Conservation (phyloP, 2,797 vertebrate species). For the Aerospiza tachiro region DNA sequence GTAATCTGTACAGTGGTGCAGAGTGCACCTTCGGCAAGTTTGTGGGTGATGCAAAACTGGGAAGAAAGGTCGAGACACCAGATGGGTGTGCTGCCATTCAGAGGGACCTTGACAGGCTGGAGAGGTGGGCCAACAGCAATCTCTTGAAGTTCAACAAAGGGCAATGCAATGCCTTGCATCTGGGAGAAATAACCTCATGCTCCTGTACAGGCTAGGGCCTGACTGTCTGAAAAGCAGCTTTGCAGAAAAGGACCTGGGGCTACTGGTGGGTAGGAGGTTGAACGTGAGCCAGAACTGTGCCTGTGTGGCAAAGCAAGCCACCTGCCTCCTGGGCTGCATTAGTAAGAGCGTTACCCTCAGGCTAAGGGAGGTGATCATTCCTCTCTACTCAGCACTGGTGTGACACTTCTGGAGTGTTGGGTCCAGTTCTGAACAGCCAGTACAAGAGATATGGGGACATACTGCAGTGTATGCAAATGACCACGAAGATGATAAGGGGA, state of each 20-base stretch:
- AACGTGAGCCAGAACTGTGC: neutral
- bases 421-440: neutral
- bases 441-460: neutral
- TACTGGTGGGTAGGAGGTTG: neutral
- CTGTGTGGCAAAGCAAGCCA: neutral
- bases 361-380: neutral
- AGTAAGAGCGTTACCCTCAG: neutral
- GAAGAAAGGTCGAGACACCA: neutral
- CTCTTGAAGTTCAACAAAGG: neutral
- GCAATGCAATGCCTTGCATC: neutral
- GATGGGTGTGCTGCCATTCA: neutral
- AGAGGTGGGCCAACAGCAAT: neutral
- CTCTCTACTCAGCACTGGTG: neutral
- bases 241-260: neutral
- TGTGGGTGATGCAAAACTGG: neutral
- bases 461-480: neutral
- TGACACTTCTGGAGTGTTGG: neutral
- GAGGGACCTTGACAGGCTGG: neutral
- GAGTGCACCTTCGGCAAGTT: neutral
- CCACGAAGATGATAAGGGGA: neutral
- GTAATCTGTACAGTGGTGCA: neutral
- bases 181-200: neutral
- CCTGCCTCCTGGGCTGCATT: neutral
- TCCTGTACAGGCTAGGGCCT: neutral
- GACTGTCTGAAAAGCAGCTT: neutral